Percentiles rank a stretch among this genome's conserved stretches.
Conservation (phyloP, 1,140 invertebrate genomes). For the Alviniconcha marisindica region DNA sequence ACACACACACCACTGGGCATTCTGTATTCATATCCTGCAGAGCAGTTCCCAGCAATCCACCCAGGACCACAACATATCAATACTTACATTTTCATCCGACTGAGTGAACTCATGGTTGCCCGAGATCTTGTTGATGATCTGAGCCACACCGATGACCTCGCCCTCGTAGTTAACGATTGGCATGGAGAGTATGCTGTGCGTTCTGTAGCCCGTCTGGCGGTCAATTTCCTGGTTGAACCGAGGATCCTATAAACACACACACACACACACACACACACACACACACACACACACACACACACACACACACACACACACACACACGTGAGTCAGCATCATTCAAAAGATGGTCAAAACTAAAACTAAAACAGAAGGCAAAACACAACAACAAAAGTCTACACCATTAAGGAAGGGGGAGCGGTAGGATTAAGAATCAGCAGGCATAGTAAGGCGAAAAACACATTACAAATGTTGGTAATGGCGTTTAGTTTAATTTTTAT, state of each 20-base stretch:
- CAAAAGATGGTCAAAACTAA: too few species aligned
- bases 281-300: slow-evolving; percentile 41
- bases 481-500: too few species aligned
- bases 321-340: too few species aligned
- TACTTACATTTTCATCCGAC: slow-evolving; percentile 65
- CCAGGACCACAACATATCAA: background rate
- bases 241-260: slow-evolving; percentile 65
- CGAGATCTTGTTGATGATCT: slow-evolving; percentile 94
- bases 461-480: too few species aligned
- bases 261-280: slow-evolving; percentile 39
- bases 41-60: too few species aligned
- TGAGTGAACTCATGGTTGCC: slow-evolving; percentile 68
- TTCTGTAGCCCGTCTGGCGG: slow-evolving; percentile 93
- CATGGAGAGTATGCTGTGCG: slow-evolving; percentile 93
- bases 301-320: slow-evolving; percentile 32
- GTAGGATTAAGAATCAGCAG: slow-evolving; percentile 3
- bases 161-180: slow-evolving; percentile 97
- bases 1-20: too few species aligned
- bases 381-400: background rate
- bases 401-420: slow-evolving; percentile 19
- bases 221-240: slow-evolving; percentile 94
- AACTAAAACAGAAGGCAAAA: background rate
- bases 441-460: background rate
- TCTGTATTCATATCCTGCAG: too few species aligned
- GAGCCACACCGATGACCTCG: slow-evolving; percentile 96